Evolutionary conservation across 2,797 vertebrate species (phyloP), one percentile per base, ranked within the genome.

Genomic region (Cheracebus regulus): DNA sequence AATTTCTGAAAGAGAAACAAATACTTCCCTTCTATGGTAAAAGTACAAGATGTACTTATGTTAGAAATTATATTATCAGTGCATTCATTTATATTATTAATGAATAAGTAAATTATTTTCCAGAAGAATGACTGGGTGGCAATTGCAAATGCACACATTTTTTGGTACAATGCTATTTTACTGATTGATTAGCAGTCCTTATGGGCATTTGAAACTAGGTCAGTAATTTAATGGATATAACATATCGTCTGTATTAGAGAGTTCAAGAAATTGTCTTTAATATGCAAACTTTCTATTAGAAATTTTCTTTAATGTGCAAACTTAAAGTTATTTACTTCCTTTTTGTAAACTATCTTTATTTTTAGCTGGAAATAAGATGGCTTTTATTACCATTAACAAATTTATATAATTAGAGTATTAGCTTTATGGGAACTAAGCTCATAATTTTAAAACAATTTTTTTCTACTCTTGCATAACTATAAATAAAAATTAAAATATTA

Each of bases 21-120:
- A 97, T 99, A 99, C 99, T 99, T 99, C 98, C 98, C 98, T 99
- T 98, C 88, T 64, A 26, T 84, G 39, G 57, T 96, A 82, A 97
- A 97, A 96, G 48, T 7, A 94, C 64, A 96, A 87, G 64, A 78
- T 75, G n/a, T 1, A 30, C 70, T 93, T 90, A 33, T 72, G 4
- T 70, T 84, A 97, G 92, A 98, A 96, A 3, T 67, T n/a, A n/a
- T n/a, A n/a, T n/a, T 67, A n/a, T n/a, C 33, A 1, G 0, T 67
- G 61, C 61, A 9, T 67, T 67, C 15, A 15, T 67, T 67, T 67
- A n/a, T 67, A 67, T 0, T 22, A 70, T 39, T 96, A 33, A 88
- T 41, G 55, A 97, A 36, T 12, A 11, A 88, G 44, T 94, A 72
- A 80, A 64, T 55, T 75, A 46, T 88, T 97, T 98, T 96, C 46